Conservation (phyloP, 2,888 invertebrate species). For the Ptychoptera albimana region DNA sequence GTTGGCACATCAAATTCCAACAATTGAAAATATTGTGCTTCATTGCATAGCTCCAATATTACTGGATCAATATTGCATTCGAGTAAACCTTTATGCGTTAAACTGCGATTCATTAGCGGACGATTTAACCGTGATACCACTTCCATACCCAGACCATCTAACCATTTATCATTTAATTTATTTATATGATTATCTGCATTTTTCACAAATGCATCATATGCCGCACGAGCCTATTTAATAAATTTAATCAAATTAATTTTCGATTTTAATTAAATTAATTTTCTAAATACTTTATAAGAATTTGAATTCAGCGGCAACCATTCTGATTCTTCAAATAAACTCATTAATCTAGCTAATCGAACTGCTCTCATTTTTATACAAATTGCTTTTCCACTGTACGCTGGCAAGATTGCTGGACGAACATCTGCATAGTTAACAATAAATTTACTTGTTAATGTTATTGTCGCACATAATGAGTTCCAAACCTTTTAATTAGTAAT, state of each 20-base stretch:
- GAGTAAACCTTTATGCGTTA: constrained; percentile 44
- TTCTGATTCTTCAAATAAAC: constrained; percentile 52
- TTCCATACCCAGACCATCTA: constrained; percentile 42
- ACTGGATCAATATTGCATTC: constrained; percentile 62
- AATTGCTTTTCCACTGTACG: constrained; percentile 54
- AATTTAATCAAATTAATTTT: neutral
- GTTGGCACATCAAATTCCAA: constrained; percentile 52
- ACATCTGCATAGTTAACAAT: constrained; percentile 42
- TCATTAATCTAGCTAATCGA: constrained; percentile 40
- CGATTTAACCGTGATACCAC: constrained; percentile 43
- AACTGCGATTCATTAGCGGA: constrained; percentile 55
- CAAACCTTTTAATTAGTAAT: constrained; percentile 37
- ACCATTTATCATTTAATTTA: constrained; percentile 39
- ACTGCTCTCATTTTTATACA: constrained; percentile 51
- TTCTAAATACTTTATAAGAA: constrained; percentile 46
- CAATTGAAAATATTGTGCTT: constrained; percentile 58
- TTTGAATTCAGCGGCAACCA: constrained; percentile 65
- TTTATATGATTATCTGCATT: constrained; percentile 30
- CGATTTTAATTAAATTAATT: neutral
- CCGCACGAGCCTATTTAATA: neutral
- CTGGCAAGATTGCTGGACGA: constrained; percentile 50
- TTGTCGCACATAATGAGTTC: constrained; percentile 57
- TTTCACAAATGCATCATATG: constrained; percentile 14
- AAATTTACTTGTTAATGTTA: constrained; percentile 56
- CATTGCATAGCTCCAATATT: constrained; percentile 50